Evolutionary conservation across 2,888 invertebrate species (phyloP).

Genomic region (Theristus sp.): DNA sequence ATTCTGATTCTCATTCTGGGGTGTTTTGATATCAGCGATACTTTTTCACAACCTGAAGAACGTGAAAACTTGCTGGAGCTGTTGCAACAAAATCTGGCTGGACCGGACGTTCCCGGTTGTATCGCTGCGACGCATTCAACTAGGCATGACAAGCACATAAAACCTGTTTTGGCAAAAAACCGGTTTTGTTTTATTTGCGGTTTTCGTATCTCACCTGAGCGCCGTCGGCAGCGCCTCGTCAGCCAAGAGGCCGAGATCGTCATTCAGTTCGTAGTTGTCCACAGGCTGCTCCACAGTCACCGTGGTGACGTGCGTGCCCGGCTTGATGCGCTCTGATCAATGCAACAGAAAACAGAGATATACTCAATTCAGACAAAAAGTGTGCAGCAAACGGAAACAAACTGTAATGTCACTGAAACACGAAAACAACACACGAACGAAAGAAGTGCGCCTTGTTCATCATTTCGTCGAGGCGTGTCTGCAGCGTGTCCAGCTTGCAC

Average conservation of each 20-base stretch:
- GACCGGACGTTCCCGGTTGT: no score
- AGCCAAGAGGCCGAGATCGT: conserved; percentile 31
- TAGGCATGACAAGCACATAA: no score
- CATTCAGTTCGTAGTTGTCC: conserved; percentile 23
- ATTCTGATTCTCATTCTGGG: no score
- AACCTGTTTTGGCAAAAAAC: no score
- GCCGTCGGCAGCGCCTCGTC: conserved; percentile 30
- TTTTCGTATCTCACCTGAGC: neutral
- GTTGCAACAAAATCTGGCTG: no score
- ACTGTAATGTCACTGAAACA: no score
- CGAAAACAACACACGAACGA: conserved; percentile 18
- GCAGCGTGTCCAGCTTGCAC: conserved; percentile 29
- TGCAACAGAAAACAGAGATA: neutral
- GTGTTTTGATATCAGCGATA: no score
- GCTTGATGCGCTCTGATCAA: conserved; percentile 19
- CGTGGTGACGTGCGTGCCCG: conserved; percentile 32
- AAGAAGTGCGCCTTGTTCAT: conserved; percentile 8
- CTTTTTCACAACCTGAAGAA: no score
- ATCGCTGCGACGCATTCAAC: no score
- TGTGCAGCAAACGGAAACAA: neutral
- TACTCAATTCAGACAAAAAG: no score
- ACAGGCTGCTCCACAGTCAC: conserved; percentile 30
- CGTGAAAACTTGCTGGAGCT: no score
- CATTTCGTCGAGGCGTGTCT: conserved; percentile 19
- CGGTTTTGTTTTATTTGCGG: no score